Conservation (phyloP, 2,797 vertebrate species). For the Sebastes hubbsi region DNA sequence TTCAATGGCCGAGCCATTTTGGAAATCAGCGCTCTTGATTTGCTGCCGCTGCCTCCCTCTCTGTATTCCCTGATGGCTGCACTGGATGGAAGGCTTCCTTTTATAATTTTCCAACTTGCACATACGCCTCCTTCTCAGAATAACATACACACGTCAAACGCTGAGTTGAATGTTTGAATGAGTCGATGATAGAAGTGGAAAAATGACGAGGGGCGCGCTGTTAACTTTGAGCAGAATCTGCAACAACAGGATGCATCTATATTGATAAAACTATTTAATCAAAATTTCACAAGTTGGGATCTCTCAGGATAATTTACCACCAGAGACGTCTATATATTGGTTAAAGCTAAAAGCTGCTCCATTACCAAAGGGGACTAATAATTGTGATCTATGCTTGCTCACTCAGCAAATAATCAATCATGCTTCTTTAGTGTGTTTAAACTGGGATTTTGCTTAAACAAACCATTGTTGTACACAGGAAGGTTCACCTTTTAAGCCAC, state of each 20-base stretch:
- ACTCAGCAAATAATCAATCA: slow-evolving; percentile 71
- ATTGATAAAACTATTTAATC: slow-evolving; percentile 38
- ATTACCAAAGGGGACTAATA: slow-evolving; percentile 56
- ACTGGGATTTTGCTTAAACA: slow-evolving; percentile 20
- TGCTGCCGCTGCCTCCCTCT: slow-evolving; percentile 74
- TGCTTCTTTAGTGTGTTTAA: slow-evolving; percentile 49
- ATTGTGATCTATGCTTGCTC: slow-evolving; percentile 58
- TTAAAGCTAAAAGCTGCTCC: slow-evolving; percentile 62
- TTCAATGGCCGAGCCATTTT: slow-evolving; percentile 83
- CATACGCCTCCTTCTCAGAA: slow-evolving; percentile 50
- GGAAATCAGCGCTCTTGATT: slow-evolving; percentile 78
- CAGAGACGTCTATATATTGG: slow-evolving; percentile 37
- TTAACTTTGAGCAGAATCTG: slow-evolving; percentile 1
- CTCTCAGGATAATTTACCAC: slow-evolving; percentile 39
- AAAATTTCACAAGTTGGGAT: slow-evolving; percentile 22
- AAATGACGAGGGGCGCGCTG: not conserved
- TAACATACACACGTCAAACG: slow-evolving; percentile 50
- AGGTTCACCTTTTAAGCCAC: not conserved
- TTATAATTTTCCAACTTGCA: slow-evolving; percentile 81
- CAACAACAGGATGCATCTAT: slow-evolving; percentile 23
- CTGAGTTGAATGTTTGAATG: slow-evolving; percentile 42
- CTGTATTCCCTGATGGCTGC: slow-evolving; percentile 83
- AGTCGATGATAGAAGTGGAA: slow-evolving; percentile 21
- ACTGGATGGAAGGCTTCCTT: slow-evolving; percentile 85
- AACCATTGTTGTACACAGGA: slow-evolving; percentile 2